Base-by-base conservation (phyloP, 2,113 vertebrate genomes). In the Anser cygnoides region DNA sequence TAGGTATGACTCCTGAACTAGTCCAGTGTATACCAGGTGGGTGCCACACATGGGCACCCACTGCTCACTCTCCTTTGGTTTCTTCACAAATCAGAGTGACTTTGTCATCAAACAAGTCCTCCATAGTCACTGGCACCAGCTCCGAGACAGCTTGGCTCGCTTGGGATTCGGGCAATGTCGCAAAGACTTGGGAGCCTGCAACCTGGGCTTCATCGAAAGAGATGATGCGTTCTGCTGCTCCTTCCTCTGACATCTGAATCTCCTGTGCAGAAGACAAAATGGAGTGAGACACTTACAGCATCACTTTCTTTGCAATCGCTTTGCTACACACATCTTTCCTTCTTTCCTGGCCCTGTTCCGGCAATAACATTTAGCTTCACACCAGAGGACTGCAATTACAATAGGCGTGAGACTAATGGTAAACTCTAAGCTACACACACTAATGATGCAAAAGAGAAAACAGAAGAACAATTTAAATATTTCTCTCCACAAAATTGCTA, bases 81-180 rank as follows among this genome's bases (percentile, higher is more conserved):
- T 99, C 98, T 71, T 98, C 98, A 85, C 98, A 98, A 95, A 99
- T 98, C 80, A 99, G 97, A 39, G 98, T 98, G 83, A 99, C 97
- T 1, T 98, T 98, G 25, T 96, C 98, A 66, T 98, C 98, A 81
- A 99, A 97, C 71, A 99, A 96, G n/a, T 99, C 98, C 35, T 98
- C 98, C 98, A 99, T 85, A 20, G 98, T 98, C 93, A 99, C 98
- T 1, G 98, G 97, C 93, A 99, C 97, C 54, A 99, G 98, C 92
- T 98, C 98, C 0, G 98, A 96, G 18, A 96, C 90, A 31, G 91
- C 33, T 44, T 97, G 91, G 7, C 84, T 88, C 25, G 90, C 89
- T 12, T 97, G 97, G 13, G 97, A 92, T 52, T 98, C 97, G 1
- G 98, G 97, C 88, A 99, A 91, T 0, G 96, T 96, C 87, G 99